Evolutionary conservation across 2,888 invertebrate species (phyloP).

Genomic region (Ophioninae sp.): DNA sequence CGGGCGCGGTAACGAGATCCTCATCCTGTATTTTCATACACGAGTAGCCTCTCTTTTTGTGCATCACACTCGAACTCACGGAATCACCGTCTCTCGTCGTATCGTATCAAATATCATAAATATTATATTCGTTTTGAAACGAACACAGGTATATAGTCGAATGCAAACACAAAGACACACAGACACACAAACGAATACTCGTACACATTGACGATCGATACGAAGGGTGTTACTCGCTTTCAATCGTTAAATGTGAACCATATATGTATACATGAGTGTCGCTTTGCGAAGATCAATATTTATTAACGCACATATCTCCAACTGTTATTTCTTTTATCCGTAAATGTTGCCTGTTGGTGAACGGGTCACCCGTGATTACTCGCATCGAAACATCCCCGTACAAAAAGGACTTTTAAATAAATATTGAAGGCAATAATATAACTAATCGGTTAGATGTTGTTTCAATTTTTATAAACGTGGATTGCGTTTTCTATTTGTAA

Average conservation of each 20-base stretch:
- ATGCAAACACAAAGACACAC: not conserved
- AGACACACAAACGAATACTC: conserved; percentile 6
- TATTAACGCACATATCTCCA: too few relatives aligned
- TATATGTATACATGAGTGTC: not conserved
- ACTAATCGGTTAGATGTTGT: too few relatives aligned
- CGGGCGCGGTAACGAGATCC: conserved; percentile 57
- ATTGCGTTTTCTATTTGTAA: too few relatives aligned
- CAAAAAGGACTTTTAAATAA: too few relatives aligned
- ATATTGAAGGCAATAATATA: too few relatives aligned
- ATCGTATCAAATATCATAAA: conserved; percentile 60
- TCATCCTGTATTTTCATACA: conserved; percentile 59
- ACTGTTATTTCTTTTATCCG: too few relatives aligned
- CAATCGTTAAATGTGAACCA: conserved; percentile 55
- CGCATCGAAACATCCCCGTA: too few relatives aligned
- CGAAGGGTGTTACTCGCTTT: conserved; percentile 14
- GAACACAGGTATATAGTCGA: not conserved
- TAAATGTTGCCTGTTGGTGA: too few relatives aligned
- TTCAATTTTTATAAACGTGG: too few relatives aligned
- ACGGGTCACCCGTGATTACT: too few relatives aligned
- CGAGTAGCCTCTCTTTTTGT: conserved; percentile 40
- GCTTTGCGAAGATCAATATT: too few relatives aligned
- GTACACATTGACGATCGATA: conserved; percentile 1
- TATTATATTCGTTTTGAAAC: conserved; percentile 55
- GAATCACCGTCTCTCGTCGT: conserved; percentile 37
- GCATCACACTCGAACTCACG: conserved; percentile 26